Evolutionary conservation across 1,140 invertebrate species (phyloP), one percentile per base, ranked within the genome.

Genomic region (Drosophila serrata): DNA sequence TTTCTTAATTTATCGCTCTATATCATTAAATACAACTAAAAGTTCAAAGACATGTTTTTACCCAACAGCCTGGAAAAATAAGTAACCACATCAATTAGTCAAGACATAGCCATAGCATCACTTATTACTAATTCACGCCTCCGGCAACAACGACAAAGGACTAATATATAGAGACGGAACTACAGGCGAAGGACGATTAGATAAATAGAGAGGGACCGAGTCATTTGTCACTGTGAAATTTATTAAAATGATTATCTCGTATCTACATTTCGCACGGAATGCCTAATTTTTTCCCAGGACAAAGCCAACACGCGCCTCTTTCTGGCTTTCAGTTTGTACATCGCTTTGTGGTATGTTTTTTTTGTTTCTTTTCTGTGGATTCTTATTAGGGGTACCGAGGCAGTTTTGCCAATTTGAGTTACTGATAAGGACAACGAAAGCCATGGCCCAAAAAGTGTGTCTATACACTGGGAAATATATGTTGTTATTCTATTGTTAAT

Each of bases 221-320:
- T 90, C 86, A 90, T 90, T 90, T 90, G 86, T 90, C 85, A 90
- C 86, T 73, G 65, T 76, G 75, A 90, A 90, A 90, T 90, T 90
- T 90, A 90, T n/a, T n/a, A 90, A 90, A 90, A 90, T 90, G 85
- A 90, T 90, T 90, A 90, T 90, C 85, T 90, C 86, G 81, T 90
- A 69, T 75, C 68, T 81, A 79, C 70, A 86, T 90, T 90, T 90
- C 78, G 85, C 81, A 90, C 86, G 75, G 85, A 90, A 90, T 90
- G 85, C 85, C 56, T 90, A 90, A 90, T 90, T 90, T 90, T 74
- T 79, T 64, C 45, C 49, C 33, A 45, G 43, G 45, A 65, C 48
- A 48, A 53, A 40, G 46, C 46, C 46, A 45, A 79, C 59, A 61
- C 45, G 37, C 43, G 17, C 40, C 42, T 49, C 33, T 42, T 39